Evolutionary conservation across 1,140 invertebrate species (phyloP), one percentile per base, ranked within the genome.

Genomic region (Drosophila arizonae): DNA sequence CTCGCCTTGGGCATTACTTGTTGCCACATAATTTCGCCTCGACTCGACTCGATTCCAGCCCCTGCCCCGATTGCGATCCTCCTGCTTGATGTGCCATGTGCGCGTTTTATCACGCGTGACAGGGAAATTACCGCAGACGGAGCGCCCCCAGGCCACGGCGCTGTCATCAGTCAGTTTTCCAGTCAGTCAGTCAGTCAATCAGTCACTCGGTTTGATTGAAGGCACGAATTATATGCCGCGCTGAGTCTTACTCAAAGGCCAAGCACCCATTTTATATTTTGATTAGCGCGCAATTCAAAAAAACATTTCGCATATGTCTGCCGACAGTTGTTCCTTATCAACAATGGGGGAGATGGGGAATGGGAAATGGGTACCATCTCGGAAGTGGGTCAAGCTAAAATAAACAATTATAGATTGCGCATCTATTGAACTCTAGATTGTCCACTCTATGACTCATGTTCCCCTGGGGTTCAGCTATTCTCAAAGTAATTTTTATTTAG

Each of bases 81-180:
- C 46, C 24, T 52, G 41, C 76, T 78, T 78, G 62, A 64, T 70
- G 79, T 78, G 79, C 82, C 82, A 86, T 87, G 76, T 87, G 82
- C 68, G 70, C 62, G 36, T 70, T 72, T 65, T 75, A 76, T 88
- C 67, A 76, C 55, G 79, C 84, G 79, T 82, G 84, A 87, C 84
- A 88, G 69, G 24, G 48, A 82, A 87, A 87, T 87, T 88, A 55
- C 77, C 51, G 56, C 69, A 46, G 60, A 61, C 57, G 24, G 51
- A 50, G 54, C 62, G 64, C 51, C 63, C 48, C 70, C 26, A 46
- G 69, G 69, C 70, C 9, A 9, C 57, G 45, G 57, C 63, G 63
- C 74, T 72, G 57, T 72, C 67, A 68, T 77, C 81, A 56, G 76
- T 60, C 51, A 70, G 50, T 54, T 39, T 39, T 39, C 11, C 21